A percentile compares a stretch with the other conserved stretches of the same genome.
phyloP scores from a whole-genome alignment of 2,888 invertebrate genomes.

The Caenorhabditis sp. region DNA sequence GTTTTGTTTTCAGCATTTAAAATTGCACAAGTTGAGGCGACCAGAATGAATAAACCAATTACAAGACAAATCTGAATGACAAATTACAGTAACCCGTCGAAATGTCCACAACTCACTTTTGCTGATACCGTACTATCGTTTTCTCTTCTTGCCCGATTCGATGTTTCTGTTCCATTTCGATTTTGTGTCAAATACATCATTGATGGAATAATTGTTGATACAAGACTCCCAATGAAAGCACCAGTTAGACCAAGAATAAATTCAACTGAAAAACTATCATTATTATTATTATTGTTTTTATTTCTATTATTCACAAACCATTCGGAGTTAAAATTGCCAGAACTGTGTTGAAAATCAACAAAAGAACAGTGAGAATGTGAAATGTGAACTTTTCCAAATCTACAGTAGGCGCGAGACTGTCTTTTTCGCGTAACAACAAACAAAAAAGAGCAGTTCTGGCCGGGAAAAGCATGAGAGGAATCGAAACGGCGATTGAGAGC shows the following conservation, averaged over 20 bases:
- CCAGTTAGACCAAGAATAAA: constrained; percentile 91
- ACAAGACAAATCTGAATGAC: constrained; percentile 79
- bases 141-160: constrained; percentile 22
- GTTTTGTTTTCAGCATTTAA: constrained; percentile 70
- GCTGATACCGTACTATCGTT: constrained; percentile 9
- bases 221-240: constrained; percentile 90
- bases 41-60: constrained; percentile 85
- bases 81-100: background rate
- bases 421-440: constrained; percentile 75
- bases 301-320: no score
- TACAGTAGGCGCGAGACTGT: constrained; percentile 16
- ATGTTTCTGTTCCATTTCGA: constrained; percentile 72
- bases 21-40: constrained; percentile 89
- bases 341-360: constrained; percentile 79
- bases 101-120: background rate
- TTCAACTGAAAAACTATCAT: constrained; percentile 74
- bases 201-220: constrained; percentile 91
- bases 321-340: constrained; percentile 89
- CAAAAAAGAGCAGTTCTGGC: constrained; percentile 92
- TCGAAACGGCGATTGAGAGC: constrained; percentile 91
- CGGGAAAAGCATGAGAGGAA: constrained; percentile 94
- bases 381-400: constrained; percentile 53
- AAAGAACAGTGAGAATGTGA: constrained; percentile 78
- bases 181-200: constrained; percentile 77
- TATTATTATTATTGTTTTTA: background rate